Evolutionary conservation across 2,888 invertebrate genomes (phyloP), one percentile per base, ranked within the genome.

Genomic region (Tachina fera): DNA sequence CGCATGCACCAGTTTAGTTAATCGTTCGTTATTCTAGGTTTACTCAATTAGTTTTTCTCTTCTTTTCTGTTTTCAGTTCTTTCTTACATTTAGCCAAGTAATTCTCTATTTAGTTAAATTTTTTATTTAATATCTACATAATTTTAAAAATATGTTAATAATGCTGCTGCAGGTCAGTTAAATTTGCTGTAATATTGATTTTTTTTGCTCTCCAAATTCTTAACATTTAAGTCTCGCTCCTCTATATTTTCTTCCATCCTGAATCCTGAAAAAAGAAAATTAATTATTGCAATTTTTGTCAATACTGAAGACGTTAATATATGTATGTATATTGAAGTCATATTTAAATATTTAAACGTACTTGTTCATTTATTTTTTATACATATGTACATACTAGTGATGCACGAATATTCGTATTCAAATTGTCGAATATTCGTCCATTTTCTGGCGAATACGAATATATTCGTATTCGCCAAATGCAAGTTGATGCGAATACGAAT

Each of bases 151-250:
- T 79, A 78, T 83, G 86, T 83, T 86, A 86, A 86, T 86, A 79
- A 86, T 58, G 83, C 83, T 86, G 72, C 82, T 56, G 53, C 72
- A 86, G 86, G 86, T 86, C 86, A 86, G 75, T 86, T 76, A 67
- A 75, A 67, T 86, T 70, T 75, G 51, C 47, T 68, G 49, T 65
- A 71, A 67, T 86, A 86, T 86, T 79, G 86, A 86, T 86, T 86
- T 86, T 86, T 86, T 86, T 86, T 82, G n/a, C 80, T 47, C 13
- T 5, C 47, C 43, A 16, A 60, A 22, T 13, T 39, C 53, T 56
- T 53, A 49, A 49, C 22, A 74, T 65, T 76, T 53, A 31, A 72
- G 43, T 39, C 56, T 76, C 2, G 60, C 51, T 67, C 60, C 49
- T 68, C 11, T 22, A 14, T 16, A 58, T 56, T 22, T 47, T 56